phyloP scores from a whole-genome alignment of 2,888 invertebrate species.

The Eumacrocentrus americanus region DNA sequence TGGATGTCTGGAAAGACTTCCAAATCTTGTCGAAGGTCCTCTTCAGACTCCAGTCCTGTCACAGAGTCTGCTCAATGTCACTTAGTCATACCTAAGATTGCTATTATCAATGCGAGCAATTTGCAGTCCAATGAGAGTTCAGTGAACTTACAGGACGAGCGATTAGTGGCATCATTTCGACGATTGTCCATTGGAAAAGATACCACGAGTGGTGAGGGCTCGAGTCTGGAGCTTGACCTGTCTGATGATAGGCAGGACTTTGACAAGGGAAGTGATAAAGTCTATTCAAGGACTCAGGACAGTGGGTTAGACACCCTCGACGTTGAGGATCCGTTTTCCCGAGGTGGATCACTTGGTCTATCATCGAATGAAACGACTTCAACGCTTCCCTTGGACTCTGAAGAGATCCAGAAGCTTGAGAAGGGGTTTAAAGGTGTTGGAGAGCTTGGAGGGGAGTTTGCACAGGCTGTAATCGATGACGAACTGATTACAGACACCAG shows the following conservation, averaged over 20 bases:
- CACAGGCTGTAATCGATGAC: neutral
- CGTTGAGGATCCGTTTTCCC: conserved; percentile 34
- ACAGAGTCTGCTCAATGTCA: conserved; percentile 31
- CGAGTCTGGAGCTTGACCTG: conserved; percentile 44
- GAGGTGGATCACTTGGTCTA: conserved; percentile 32
- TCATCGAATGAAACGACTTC: conserved; percentile 36
- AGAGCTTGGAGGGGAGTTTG: neutral
- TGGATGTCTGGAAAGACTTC: conserved; percentile 47
- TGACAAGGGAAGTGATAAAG: conserved; percentile 42
- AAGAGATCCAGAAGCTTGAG: neutral
- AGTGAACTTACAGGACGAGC: conserved; percentile 46
- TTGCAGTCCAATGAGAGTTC: conserved; percentile 58
- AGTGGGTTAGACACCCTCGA: conserved; percentile 38
- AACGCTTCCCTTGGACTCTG: conserved; percentile 25
- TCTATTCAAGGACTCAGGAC: conserved; percentile 32
- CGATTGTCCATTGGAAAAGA: conserved; percentile 42
- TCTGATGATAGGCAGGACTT: conserved; percentile 45
- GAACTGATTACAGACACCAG: conserved; percentile 36
- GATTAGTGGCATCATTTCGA: conserved; percentile 12
- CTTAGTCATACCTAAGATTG: conserved; percentile 54
- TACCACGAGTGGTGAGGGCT: conserved; percentile 50
- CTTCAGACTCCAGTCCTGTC: conserved; percentile 36
- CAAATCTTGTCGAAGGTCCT: conserved; percentile 38
- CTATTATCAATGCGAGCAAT: conserved; percentile 58
- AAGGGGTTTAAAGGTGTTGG: neutral